Evolutionary conservation across 2,113 vertebrate genomes (phyloP), one percentile per base, ranked within the genome.

Genomic region (Planiliza haematocheilus): DNA sequence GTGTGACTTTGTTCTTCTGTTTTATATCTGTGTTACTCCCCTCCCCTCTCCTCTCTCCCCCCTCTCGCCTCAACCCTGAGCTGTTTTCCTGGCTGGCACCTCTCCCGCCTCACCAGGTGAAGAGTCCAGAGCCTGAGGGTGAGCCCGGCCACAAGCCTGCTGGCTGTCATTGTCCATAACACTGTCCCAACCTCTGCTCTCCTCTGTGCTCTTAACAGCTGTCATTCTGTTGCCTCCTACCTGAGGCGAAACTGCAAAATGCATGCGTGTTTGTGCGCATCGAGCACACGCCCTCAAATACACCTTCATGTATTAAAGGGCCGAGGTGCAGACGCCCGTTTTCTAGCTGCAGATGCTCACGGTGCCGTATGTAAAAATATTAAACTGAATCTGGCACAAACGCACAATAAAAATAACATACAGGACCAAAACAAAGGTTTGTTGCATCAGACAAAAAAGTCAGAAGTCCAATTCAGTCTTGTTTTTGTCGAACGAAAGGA

Each of bases 141-240:
- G 70, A 79, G 90, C 61, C 79, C 64, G 56, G 69, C 70, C 83
- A 56, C 70, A 55, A 39, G 79, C 85, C 82, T 88, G 88, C 83
- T 90, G 89, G 79, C 86, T 86, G 88, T 88, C 90, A 85, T 59
- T 80, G 83, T 80, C 80, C 79, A 82, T 83, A 74, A 81, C 77
- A 48, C 55, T 14, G 62, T 63, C 79, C 66, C 69, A 61, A 59
- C 86, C 83, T 77, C 68, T 43, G 10, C 72, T 68, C 72, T 70
- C 74, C 77, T 75, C 74, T 72, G 65, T 78, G 72, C 69, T 72
- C 85, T 53, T 43, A 83, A 83, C 85, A 82, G 83, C 85, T 85
- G 85, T 76, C 86, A 83, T 46, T 83, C 76, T 71, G 49, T 58
- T 55, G 73, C 61, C 65, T 66, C 78, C 74, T 79, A 84, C 84